Evolutionary conservation across 1,140 invertebrate genomes (phyloP).

Genomic region (Euborellia annulipes): DNA sequence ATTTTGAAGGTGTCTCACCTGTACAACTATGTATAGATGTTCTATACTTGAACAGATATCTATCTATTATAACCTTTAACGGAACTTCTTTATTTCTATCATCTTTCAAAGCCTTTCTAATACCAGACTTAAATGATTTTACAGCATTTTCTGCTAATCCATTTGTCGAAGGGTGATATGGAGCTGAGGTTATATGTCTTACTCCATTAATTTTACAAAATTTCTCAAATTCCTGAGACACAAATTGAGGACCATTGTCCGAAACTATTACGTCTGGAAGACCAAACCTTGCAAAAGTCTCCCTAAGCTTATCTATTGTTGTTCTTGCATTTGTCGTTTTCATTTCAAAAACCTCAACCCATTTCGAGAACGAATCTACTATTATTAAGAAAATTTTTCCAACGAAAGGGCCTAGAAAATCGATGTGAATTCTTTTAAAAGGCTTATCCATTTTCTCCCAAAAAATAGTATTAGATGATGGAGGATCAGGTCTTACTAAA

Average conservation of each 20-base stretch:
- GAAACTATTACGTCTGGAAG: slow-evolving; percentile 14
- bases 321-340: background rate
- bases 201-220: slow-evolving; percentile 17
- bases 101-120: no score
- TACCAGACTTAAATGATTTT: slow-evolving; percentile 20
- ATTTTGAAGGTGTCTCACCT: no score
- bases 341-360: background rate
- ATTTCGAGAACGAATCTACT: background rate
- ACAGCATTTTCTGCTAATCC: slow-evolving; percentile 21
- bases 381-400: background rate
- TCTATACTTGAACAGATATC: no score
- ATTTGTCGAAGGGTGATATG: slow-evolving; percentile 16
- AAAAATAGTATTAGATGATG: no score
- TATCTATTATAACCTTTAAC: no score
- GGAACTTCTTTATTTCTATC: no score
- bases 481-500: no score
- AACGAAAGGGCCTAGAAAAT: background rate
- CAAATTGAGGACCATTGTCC: slow-evolving; percentile 20
- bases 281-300: slow-evolving; percentile 14
- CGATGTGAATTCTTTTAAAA: background rate
- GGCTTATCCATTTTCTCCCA: background rate
- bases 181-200: slow-evolving; percentile 13
- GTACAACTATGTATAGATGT: no score
- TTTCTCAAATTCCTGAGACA: slow-evolving; percentile 13
- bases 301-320: background rate